These are phyloP conservation scores for Castor canadensis DNA, from an alignment of 2,113 vertebrate genomes.

Conservation along the genomic window DNA sequence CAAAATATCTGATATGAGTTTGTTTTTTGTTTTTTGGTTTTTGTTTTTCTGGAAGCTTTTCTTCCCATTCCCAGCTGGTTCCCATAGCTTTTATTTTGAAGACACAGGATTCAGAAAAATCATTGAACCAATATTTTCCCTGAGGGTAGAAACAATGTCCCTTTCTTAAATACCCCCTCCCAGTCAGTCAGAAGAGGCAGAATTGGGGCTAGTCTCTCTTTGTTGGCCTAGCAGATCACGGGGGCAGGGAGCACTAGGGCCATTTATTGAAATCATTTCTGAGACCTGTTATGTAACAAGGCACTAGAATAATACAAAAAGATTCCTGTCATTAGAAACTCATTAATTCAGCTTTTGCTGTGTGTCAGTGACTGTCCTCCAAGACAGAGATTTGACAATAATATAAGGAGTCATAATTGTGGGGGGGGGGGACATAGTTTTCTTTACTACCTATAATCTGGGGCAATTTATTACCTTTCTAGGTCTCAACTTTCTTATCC, in stretches of 20 bases:
- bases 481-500: not conserved
- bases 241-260: not conserved
- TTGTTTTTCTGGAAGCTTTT: not conserved
- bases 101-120: not conserved
- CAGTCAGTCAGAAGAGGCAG: not conserved
- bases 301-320: not conserved
- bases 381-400: not conserved
- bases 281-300: not conserved
- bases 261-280: not conserved
- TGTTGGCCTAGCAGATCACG: too few species aligned
- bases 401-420: accelerated
- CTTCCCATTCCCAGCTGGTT: not conserved
- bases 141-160: too few species aligned
- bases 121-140: not conserved
- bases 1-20: not conserved
- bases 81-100: not conserved
- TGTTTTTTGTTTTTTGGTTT: too few species aligned
- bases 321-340: not conserved
- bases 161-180: not conserved
- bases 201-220: accelerated
- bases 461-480: too few species aligned
- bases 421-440: not conserved
- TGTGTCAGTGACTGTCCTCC: not conserved
- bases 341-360: not conserved
- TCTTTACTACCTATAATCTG: not conserved